Percentiles rank a stretch among this genome's conserved stretches.
These are phyloP conservation scores for Eucriotettix oculatus DNA, from an alignment of 2,888 invertebrate species.

Conservation along the genomic window DNA sequence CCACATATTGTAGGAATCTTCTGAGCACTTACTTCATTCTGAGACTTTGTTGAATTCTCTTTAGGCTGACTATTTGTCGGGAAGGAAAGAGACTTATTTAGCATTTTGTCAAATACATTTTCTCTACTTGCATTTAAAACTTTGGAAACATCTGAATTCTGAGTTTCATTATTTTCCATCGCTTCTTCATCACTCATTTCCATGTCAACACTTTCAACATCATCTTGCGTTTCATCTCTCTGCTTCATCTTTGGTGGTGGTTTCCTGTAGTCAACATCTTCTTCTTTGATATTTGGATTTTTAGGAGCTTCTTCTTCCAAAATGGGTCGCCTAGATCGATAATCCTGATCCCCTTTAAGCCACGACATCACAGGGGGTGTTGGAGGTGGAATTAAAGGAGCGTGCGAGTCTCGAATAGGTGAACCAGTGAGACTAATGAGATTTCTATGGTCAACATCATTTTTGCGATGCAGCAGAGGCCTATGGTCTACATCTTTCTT, in stretches of 20 bases:
- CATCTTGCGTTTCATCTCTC: slow-evolving; percentile 31
- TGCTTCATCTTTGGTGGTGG: not conserved
- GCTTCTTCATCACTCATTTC: slow-evolving; percentile 68
- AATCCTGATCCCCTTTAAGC: slow-evolving; percentile 9
- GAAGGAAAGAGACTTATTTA: slow-evolving; percentile 6
- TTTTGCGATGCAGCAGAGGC: slow-evolving; percentile 5
- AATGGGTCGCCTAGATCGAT: not conserved
- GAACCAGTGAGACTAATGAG: slow-evolving; percentile 68
- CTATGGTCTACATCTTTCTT: slow-evolving; percentile 13
- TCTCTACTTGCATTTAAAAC: not conserved
- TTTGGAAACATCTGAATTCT: not conserved
- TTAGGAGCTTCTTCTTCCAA: not conserved
- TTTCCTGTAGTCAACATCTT: not conserved
- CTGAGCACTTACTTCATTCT: slow-evolving; percentile 7
- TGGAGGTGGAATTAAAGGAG: slow-evolving; percentile 12
- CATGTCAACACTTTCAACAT: slow-evolving; percentile 71
- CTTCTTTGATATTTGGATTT: not conserved
- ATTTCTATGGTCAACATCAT: slow-evolving; percentile 35
- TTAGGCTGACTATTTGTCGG: slow-evolving; percentile 6
- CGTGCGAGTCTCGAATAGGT: slow-evolving; percentile 23
- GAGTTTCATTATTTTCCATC: not conserved
- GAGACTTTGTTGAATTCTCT: slow-evolving; percentile 4
- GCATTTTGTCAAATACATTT: not conserved
- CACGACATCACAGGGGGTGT: slow-evolving; percentile 20
- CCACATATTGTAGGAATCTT: slow-evolving; percentile 10